A percentile compares a stretch with the other conserved stretches of the same genome.
phyloP scores from a whole-genome alignment of 2,888 invertebrate genomes.

The Caenorhabditis wallacei region DNA sequence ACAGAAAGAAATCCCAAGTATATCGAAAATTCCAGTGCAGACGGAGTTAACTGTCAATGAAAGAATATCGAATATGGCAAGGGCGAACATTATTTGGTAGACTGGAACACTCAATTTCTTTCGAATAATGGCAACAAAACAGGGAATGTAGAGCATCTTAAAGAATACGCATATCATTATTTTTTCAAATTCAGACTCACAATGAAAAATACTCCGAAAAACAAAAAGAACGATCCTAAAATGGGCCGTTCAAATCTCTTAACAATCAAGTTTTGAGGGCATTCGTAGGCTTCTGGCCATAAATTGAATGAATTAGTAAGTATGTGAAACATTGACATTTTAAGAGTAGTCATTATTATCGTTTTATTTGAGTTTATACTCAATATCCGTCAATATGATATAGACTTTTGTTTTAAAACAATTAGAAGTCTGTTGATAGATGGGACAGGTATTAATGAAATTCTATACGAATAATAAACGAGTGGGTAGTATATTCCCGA shows the following conservation, averaged over 20 bases:
- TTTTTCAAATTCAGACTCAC: not conserved
- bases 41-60: slow-evolving; percentile 12
- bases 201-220: not conserved
- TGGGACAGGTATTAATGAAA: too few relatives aligned
- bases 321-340: slow-evolving; percentile 17
- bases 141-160: not conserved
- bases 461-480: too few relatives aligned
- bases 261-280: slow-evolving; percentile 2
- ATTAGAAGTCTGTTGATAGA: too few relatives aligned
- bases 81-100: slow-evolving; percentile 25
- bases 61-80: slow-evolving; percentile 6
- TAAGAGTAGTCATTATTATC: slow-evolving; percentile 12
- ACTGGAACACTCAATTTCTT: not conserved
- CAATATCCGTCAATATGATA: too few relatives aligned
- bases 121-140: not conserved
- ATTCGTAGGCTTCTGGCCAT: slow-evolving; percentile 27
- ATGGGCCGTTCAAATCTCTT: not conserved
- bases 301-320: slow-evolving; percentile 24
- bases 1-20: slow-evolving; percentile 14
- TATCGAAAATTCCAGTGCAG: slow-evolving; percentile 23
- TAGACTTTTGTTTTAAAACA: too few relatives aligned
- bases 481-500: too few relatives aligned
- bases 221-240: slow-evolving; percentile 2
- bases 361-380: too few relatives aligned
- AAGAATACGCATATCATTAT: too few relatives aligned